Evolutionary conservation across 2,797 vertebrate genomes (phyloP), one percentile per base, ranked within the genome.

Genomic region (Fistularia commersonii): DNA sequence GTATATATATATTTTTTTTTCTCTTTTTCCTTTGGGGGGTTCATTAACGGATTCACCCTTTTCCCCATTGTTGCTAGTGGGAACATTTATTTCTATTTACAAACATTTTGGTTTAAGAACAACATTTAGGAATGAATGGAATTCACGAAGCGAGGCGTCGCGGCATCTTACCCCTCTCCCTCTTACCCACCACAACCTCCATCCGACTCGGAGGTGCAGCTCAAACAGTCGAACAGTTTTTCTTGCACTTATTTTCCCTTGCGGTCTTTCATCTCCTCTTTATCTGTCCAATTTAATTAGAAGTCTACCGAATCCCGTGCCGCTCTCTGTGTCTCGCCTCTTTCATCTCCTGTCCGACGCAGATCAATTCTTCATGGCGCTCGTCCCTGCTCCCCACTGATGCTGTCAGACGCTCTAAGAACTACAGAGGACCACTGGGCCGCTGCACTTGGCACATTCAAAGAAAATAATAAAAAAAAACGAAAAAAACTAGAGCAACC

Each of bases 221-320:
- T 82, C 46, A 71, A 69, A 77, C 56, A 69, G 57, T 69, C 68
- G 32, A 73, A 67, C 51, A 38, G 58, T 63, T 63, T n/a, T 40
- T 36, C 35, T 36, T 36, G 49, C 48, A 55, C 48, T 55, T 45
- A 44, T 49, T 47, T 66, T 60, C 62, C 66, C 51, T 8, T 23
- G 1, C 45, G 42, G 69, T 58, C 77, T 83, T 80, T 86, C 74
- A 82, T 82, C 77, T 72, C 60, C 44, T 47, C 59, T 69, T 80
- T 76, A 80, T 81, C 79, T 52, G 72, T 74, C 74, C 62, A 51
- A 70, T 72, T 81, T 82, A 80, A 85, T 88, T 81, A 79, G 47
- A 74, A 64, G 41, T 53, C 72, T 69, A 51, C 54, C 52, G 10
- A 68, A 48, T 64, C 61, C 44, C 15, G 2, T 57, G 64, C 59